A percentile compares a stretch with the other conserved stretches of the same genome.
Evolutionary conservation across 2,113 vertebrate species (phyloP).

Genomic region (Otocyon megalotis): DNA sequence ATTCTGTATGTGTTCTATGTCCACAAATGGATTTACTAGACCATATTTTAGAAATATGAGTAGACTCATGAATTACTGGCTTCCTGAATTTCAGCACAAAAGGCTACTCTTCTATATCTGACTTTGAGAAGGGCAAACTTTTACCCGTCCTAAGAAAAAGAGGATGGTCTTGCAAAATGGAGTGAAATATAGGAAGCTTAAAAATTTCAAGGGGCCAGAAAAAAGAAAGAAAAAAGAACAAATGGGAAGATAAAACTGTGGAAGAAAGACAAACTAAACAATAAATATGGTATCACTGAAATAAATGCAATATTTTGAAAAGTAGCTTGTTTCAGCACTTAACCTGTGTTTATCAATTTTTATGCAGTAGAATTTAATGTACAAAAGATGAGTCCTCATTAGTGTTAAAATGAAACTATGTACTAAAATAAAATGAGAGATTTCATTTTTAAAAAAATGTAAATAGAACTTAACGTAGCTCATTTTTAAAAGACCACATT

Average conservation of each 20-base stretch:
- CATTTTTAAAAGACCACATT: background rate
- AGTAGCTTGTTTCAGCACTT: background rate
- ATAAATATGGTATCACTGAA: background rate
- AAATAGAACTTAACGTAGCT: background rate
- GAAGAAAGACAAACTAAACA: background rate
- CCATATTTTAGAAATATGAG: background rate
- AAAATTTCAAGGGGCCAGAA: background rate
- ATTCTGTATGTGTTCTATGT: background rate
- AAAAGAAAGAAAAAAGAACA: background rate
- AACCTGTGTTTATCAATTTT: background rate
- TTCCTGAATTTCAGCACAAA: background rate
- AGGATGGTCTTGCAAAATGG: background rate
- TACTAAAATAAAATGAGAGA: background rate
- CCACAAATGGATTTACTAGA: background rate
- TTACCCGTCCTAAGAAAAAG: background rate
- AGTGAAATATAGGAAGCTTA: background rate
- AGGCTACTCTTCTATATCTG: background rate
- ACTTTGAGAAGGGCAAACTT: background rate
- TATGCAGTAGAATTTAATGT: background rate
- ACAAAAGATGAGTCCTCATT: background rate
- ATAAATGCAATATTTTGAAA: conserved; percentile 19
- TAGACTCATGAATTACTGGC: background rate
- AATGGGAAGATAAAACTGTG: background rate
- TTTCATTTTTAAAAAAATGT: background rate
- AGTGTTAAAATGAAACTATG: background rate